A percentile compares a stretch with the other conserved stretches of the same genome.
These are phyloP conservation scores for Gallinago media DNA, from an alignment of 2,113 vertebrate species.

Conservation along the genomic window DNA sequence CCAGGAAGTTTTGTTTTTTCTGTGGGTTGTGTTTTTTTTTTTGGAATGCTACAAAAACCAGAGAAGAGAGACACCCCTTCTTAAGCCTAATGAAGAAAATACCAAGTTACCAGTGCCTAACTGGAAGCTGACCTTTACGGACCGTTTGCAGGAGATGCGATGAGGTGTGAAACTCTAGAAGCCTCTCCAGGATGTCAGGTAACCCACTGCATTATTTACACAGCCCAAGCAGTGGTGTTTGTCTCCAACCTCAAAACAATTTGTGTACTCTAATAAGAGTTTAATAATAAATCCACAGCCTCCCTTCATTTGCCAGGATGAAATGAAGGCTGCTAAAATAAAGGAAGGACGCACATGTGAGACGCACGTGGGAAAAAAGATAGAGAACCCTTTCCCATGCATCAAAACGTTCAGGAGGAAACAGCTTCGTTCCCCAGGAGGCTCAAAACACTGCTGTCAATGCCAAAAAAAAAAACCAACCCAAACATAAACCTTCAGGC, in stretches of 20 bases:
- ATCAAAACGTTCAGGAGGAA: background rate
- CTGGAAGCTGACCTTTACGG: background rate
- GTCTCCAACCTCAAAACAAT: conserved; percentile 2
- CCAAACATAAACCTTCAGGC: background rate
- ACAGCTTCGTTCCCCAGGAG: background rate
- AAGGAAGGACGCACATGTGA: accelerated
- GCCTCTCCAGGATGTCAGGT: background rate
- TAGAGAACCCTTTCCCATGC: background rate
- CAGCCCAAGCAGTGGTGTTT: background rate
- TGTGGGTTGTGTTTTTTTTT: background rate
- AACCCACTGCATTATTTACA: conserved; percentile 41
- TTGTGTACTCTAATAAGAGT: conserved; percentile 3
- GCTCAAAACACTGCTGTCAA: background rate
- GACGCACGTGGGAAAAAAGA: background rate
- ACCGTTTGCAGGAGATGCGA: background rate
- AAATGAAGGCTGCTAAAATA: background rate
- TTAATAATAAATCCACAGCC: conserved; percentile 20
- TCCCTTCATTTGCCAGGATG: background rate
- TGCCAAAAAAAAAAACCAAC: background rate
- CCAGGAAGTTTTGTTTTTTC: background rate
- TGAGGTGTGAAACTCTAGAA: conserved; percentile 44
- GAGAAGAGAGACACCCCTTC: background rate
- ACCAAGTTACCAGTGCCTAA: background rate
- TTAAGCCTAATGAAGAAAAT: background rate
- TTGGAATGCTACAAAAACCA: background rate